Base-by-base conservation (phyloP, 2,888 invertebrate genomes). In the Sinhomidia bicolor region DNA sequence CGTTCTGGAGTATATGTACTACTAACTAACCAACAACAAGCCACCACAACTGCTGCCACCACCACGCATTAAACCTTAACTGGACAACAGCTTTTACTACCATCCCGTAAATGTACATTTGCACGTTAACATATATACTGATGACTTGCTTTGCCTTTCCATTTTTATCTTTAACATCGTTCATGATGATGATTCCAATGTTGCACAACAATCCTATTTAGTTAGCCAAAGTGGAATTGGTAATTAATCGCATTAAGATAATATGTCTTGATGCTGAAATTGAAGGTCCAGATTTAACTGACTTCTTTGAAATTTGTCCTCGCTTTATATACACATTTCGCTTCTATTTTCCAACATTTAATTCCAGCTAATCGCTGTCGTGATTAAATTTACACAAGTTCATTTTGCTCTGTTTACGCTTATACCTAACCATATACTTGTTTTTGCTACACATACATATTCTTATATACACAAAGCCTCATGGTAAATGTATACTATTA, bases 1-100 rank as follows among this genome's bases (percentile, higher is more conserved):
- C 12, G 23, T 68, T 44, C 47, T 47, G 26, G 47, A 65, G 68
- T 54, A 54, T 54, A 54, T 83, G 83, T 54, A 29, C 82, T 62
- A 23, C n/a, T n/a, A n/a, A n/a, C n/a, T n/a, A n/a, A n/a, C n/a
- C n/a, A n/a, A n/a, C n/a, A n/a, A n/a, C n/a, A n/a, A n/a, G n/a
- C 51, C 51, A 51, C 4, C 41, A 10, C 10, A 41, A 5, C 10
- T 41, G 5, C 6, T 41, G 10, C 41, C 5, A 51, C 9, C 51
- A 36, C 23, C 14, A 65, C 20, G 32, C 12, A 65, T 65, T 32
- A 60, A 36, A 68, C 36, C n/a, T 68, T 23, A 68, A 44, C 68
- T 68, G 68, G 41, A 17, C 36, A 41, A 41, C 68, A 14, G 17
- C 41, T 68, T 68, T 68, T 41, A 68, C 68, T 41, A 68, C 17